Evolutionary conservation across 1,140 invertebrate genomes (phyloP).

Genomic region (Drosophila albomicans): DNA sequence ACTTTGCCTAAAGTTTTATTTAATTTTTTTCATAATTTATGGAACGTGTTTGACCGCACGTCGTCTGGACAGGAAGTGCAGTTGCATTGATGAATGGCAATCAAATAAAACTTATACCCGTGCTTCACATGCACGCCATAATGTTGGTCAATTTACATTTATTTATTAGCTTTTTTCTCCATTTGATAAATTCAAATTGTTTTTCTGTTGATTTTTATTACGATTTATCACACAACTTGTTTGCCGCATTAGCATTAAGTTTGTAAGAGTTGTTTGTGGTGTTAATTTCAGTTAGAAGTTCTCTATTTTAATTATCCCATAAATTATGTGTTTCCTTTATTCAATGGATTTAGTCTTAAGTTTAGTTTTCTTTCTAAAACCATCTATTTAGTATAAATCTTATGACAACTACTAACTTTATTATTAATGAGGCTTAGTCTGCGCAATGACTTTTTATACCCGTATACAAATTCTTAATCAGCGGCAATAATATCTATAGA

Average conservation of each 20-base stretch:
- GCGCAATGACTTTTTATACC: no score
- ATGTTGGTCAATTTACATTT: neutral
- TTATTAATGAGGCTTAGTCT: no score
- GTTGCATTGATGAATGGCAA: slow-evolving; percentile 30
- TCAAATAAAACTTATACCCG: slow-evolving; percentile 7
- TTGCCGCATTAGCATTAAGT: neutral
- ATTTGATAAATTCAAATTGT: neutral
- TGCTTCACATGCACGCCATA: neutral
- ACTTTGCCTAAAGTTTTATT: slow-evolving; percentile 5
- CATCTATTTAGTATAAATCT: no score
- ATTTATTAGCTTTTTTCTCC: neutral
- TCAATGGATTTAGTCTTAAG: no score
- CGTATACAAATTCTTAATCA: no score
- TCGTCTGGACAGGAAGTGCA: slow-evolving; percentile 47
- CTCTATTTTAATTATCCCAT: no score
- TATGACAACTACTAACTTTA: no score
- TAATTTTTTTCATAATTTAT: slow-evolving; percentile 32
- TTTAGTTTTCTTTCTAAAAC: no score
- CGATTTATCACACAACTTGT: neutral
- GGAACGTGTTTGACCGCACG: slow-evolving; percentile 36
- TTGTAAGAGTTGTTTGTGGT: neutral
- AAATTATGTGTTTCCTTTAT: no score
- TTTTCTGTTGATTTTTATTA: neutral
- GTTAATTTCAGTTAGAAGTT: neutral
- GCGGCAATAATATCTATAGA: no score